Conservation (phyloP, 1,140 invertebrate genomes). For the Lepidotrigona ventralis region DNA sequence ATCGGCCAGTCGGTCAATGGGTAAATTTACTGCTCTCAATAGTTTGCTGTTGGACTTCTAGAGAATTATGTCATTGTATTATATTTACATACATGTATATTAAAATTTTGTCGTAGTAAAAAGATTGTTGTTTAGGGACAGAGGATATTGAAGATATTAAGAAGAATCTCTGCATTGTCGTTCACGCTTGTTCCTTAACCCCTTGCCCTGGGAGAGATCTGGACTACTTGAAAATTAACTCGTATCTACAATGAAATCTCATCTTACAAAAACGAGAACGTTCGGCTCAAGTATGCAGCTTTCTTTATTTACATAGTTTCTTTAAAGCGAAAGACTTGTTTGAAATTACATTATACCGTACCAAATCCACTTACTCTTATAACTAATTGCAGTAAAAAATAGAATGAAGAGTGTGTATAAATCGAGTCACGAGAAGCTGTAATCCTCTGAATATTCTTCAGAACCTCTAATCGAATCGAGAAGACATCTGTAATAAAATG, state of each 20-base stretch:
- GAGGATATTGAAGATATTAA: background rate
- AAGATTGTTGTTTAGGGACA: background rate
- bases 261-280: background rate
- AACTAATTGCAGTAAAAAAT: no score
- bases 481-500: background rate
- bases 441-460: background rate
- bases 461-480: background rate
- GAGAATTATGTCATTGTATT: background rate
- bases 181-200: conserved; percentile 3
- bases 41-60: background rate
- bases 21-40: conserved; percentile 42
- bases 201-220: background rate
- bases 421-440: background rate
- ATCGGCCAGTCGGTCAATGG: conserved; percentile 50
- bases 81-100: no score
- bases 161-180: background rate
- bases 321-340: no score
- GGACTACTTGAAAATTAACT: conserved; percentile 17
- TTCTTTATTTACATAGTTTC: background rate
- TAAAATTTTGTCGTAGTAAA: background rate
- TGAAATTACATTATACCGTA: background rate
- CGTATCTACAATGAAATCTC: background rate
- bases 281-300: no score
- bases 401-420: background rate
- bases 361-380: no score